Percentiles rank a stretch among this genome's conserved stretches.
Evolutionary conservation across 2,113 vertebrate species (phyloP).

Genomic region (Cisticola juncidis): DNA sequence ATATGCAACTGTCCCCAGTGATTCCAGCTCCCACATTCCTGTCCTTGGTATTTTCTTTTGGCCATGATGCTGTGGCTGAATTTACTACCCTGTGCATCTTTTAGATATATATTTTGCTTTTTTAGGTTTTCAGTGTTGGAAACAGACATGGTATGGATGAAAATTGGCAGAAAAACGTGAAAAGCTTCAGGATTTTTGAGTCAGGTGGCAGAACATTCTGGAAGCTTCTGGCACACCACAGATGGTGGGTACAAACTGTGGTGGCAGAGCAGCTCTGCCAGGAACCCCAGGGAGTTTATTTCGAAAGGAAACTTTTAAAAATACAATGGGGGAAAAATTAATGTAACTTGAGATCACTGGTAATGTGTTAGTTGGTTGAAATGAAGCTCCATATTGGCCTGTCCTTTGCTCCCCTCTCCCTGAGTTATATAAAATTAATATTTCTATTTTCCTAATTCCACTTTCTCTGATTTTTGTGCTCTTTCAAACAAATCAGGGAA

Average conservation of each 20-base stretch:
- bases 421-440: not conserved
- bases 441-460: not conserved
- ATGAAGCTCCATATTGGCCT: not conserved
- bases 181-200: conserved; percentile 72
- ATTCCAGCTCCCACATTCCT: not conserved
- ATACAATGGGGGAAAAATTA: conserved; percentile 34
- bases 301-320: conserved; percentile 75
- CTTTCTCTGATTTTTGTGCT: not conserved
- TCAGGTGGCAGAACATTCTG: conserved; percentile 78
- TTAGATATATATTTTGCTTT: conserved; percentile 59
- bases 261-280: conserved; percentile 71
- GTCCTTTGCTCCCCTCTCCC: not conserved
- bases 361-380: not conserved
- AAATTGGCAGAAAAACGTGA: conserved; percentile 69
- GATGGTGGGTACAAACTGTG: conserved; percentile 75
- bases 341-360: not conserved
- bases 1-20: not conserved
- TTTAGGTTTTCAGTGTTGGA: conserved; percentile 59
- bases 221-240: conserved; percentile 74
- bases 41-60: conserved; percentile 6
- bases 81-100: conserved; percentile 32
- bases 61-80: not conserved
- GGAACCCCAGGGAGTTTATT: conserved; percentile 69
- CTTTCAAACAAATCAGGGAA: not conserved
- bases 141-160: conserved; percentile 66